Evolutionary conservation across 2,888 invertebrate genomes (phyloP), one percentile per base, ranked within the genome.

Genomic region (Drosophila kokeensis): DNA sequence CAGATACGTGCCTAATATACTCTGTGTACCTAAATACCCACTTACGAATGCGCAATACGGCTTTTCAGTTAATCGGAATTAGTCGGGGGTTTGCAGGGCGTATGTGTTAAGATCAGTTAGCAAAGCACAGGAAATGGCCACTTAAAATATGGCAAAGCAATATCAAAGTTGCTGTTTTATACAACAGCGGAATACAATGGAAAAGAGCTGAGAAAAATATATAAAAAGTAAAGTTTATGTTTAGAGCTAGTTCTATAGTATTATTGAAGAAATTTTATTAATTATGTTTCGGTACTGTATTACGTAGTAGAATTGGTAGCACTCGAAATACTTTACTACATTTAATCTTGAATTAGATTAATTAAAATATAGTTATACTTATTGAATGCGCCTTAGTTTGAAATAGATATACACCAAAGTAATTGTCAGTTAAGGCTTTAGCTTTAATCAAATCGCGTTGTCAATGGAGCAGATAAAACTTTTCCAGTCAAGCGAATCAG

Each of bases 1-100:
- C 68, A 79, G 67, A 77, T 78, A 81, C 81, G 70, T 83, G 36
- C 45, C 27, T 64, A 76, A 76, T 71, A 76, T 59, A 40, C 34
- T n/a, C 7, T n/a, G 6, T 8, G n/a, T 40, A 30, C 21, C 18
- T 1, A 29, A 38, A 13, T 29, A 3, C 5, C 24, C 38, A n/a
- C 29, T 57, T 42, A 42, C 42, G 42, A 42, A 78, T 67, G 76
- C 62, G 40, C 62, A 45, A 48, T 68, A 53, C 27, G 57, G 29
- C 59, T 52, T 50, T 64, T 54, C 49, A 55, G 65, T 48, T 63
- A 67, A 36, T 52, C 50, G 71, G 40, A 53, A 45, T 24, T 60
- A 45, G 24, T 32, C 18, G 52, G 63, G 40, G 59, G 58, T 24
- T 52, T 40, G 38, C 11, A 27, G 53, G 36, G 55, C 58, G 45